These are phyloP conservation scores for Seriola quinqueradiata DNA, from an alignment of 2,113 vertebrate genomes.

Conservation along the genomic window DNA sequence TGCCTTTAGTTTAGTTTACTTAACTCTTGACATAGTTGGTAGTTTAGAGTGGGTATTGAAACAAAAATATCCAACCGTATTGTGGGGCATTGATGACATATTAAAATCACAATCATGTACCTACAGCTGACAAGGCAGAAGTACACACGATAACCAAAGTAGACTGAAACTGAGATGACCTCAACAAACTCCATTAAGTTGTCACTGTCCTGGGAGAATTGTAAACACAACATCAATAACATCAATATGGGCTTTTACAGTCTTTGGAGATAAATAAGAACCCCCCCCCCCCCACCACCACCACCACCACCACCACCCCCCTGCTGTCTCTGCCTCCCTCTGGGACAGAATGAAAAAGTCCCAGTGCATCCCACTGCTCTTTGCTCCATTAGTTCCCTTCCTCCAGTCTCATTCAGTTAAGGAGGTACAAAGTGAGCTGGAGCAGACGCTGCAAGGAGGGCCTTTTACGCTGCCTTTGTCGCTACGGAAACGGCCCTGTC, in stretches of 20 bases:
- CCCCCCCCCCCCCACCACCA: neutral
- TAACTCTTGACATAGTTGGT: no score
- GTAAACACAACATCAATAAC: slow-evolving; percentile 49
- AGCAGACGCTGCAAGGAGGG: slow-evolving; percentile 38
- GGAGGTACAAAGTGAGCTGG: slow-evolving; percentile 15
- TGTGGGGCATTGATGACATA: neutral
- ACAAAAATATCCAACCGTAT: no score
- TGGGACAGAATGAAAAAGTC: slow-evolving; percentile 37
- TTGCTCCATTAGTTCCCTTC: slow-evolving; percentile 33
- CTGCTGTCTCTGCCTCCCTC: slow-evolving; percentile 14
- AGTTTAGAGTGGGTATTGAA: no score
- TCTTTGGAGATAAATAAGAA: slow-evolving; percentile 20
- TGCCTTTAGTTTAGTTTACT: no score
- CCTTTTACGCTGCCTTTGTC: slow-evolving; percentile 25
- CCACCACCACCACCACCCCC: neutral
- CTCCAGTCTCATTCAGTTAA: slow-evolving; percentile 51
- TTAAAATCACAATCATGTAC: neutral
- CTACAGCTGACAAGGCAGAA: neutral
- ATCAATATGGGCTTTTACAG: slow-evolving; percentile 35
- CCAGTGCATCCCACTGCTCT: slow-evolving; percentile 26
- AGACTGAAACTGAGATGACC: slow-evolving; percentile 15
- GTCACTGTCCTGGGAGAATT: slow-evolving; percentile 21
- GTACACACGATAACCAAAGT: neutral
- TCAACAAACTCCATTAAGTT: slow-evolving; percentile 27
- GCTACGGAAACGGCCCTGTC: slow-evolving; percentile 54